Evolutionary conservation across 1,140 invertebrate species (phyloP).

Genomic region (Eriocheir sinensis): DNA sequence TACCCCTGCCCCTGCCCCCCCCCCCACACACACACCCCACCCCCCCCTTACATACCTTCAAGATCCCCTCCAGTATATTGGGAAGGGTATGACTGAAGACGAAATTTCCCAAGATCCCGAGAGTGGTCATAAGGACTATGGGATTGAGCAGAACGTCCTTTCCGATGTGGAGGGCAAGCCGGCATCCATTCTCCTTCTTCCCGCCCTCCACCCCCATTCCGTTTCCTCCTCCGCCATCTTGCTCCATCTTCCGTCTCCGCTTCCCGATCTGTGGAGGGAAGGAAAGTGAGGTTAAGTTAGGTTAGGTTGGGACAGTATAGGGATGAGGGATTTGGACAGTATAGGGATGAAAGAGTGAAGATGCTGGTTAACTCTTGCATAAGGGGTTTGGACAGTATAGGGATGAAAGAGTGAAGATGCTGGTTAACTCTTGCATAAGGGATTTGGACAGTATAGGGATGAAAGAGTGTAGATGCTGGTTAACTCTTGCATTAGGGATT

Average conservation of each 20-base stretch:
- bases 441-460: too few species aligned
- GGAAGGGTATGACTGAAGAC: constrained; percentile 91
- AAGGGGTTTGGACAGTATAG: too few species aligned
- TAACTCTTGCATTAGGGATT: too few species aligned
- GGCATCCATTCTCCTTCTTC: constrained; percentile 12
- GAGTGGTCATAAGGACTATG: constrained; percentile 94
- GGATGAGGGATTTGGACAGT: too few species aligned
- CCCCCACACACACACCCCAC: too few species aligned
- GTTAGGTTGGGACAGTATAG: too few species aligned
- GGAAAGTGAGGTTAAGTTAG: too few species aligned
- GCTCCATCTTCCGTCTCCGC: background rate
- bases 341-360: too few species aligned
- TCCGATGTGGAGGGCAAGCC: constrained; percentile 78
- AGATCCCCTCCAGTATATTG: constrained; percentile 87
- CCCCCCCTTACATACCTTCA: constrained; percentile 89
- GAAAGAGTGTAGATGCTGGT: too few species aligned
- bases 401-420: too few species aligned
- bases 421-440: too few species aligned
- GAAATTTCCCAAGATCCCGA: constrained; percentile 94
- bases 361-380: too few species aligned
- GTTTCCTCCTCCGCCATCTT: background rate
- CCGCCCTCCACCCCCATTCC: background rate
- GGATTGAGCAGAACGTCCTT: constrained; percentile 93
- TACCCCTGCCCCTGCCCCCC: background rate
- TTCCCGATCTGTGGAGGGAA: constrained; percentile 72